Evolutionary conservation across 2,797 vertebrate species (phyloP).

Genomic region (Coregonus ussuriensis): DNA sequence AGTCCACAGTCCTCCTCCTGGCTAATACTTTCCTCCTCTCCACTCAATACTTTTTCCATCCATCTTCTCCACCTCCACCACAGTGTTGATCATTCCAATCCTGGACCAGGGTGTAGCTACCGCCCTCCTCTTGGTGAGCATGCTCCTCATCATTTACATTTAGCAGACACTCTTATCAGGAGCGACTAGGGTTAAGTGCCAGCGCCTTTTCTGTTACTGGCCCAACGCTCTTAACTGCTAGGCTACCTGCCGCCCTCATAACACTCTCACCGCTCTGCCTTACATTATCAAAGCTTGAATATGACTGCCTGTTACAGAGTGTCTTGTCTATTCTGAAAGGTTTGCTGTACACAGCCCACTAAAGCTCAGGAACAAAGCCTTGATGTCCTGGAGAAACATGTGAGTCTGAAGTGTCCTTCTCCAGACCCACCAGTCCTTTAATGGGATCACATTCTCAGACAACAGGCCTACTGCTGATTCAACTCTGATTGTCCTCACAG

Average conservation of each 20-base stretch:
- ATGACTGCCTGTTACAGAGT: background rate
- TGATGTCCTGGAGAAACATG: conserved; percentile 71
- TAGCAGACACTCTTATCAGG: no score
- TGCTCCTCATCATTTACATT: background rate
- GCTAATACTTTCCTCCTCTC: background rate
- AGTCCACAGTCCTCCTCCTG: background rate
- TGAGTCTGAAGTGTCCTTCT: conserved; percentile 31
- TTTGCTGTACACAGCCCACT: conserved; percentile 70
- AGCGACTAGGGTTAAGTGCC: no score
- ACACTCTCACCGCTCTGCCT: background rate
- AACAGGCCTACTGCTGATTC: background rate
- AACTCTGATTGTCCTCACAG: conserved; percentile 46
- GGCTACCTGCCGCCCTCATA: background rate
- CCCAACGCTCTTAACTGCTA: no score
- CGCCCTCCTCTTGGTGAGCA: conserved; percentile 74
- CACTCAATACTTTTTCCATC: background rate
- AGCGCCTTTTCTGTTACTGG: no score
- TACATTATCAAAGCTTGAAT: background rate
- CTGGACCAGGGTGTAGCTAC: conserved; percentile 60
- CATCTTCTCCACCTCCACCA: conserved; percentile 31
- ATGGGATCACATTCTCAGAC: background rate
- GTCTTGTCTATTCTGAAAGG: conserved; percentile 49
- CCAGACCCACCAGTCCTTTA: background rate
- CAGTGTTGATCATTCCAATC: conserved; percentile 76
- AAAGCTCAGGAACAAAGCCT: conserved; percentile 69